Conservation (phyloP, 2,113 vertebrate genomes). For the Nymphicus hollandicus region DNA sequence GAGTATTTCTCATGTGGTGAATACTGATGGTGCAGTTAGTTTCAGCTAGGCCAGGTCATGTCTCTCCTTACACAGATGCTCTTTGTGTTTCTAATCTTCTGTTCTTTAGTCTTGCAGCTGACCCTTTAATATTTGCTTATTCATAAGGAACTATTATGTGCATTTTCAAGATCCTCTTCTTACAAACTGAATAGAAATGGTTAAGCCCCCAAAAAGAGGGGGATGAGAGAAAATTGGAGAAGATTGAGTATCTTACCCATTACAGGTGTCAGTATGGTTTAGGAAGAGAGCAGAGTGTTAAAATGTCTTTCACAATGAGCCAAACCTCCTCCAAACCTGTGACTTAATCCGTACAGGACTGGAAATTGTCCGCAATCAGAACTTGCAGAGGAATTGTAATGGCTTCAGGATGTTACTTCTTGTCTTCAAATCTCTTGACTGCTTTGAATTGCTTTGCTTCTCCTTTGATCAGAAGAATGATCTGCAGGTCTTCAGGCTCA, state of each 20-base stretch:
- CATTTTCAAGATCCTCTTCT: background rate
- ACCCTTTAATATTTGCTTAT: background rate
- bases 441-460: background rate
- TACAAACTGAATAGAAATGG: background rate
- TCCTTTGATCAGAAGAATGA: slow-evolving; percentile 5
- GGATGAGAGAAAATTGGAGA: background rate
- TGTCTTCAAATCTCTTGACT: slow-evolving; percentile 7
- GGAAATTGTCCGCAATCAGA: background rate
- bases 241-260: background rate
- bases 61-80: background rate
- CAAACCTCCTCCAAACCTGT: background rate
- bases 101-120: slow-evolving; percentile 5
- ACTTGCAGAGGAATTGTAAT: background rate
- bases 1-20: background rate
- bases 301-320: background rate
- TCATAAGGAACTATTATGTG: background rate
- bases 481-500: background rate
- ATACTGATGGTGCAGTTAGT: background rate
- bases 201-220: background rate
- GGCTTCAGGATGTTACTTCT: background rate
- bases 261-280: background rate
- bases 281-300: background rate
- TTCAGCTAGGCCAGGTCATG: background rate
- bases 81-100: background rate
- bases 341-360: background rate